Conservation (phyloP, 2,888 invertebrate genomes). For the Hecatera dysodea region DNA sequence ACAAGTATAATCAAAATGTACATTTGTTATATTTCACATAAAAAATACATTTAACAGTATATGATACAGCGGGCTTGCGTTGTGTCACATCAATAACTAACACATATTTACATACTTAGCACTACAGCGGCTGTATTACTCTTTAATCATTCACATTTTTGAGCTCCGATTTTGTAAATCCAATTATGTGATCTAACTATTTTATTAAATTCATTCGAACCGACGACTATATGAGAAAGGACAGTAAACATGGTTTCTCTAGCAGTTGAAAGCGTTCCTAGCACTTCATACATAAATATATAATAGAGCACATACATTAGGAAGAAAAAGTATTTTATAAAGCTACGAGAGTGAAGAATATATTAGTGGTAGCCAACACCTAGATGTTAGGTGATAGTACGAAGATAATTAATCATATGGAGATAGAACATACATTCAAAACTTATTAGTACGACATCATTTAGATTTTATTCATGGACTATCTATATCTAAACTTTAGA, state of each 20-base stretch:
- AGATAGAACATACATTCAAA: slow-evolving; percentile 27
- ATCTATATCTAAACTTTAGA: slow-evolving; percentile 30
- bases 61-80: slow-evolving; percentile 78
- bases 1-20: slow-evolving; percentile 83
- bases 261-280: slow-evolving; percentile 63
- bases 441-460: slow-evolving; percentile 44
- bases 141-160: slow-evolving; percentile 56
- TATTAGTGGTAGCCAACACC: slow-evolving; percentile 74
- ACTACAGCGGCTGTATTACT: slow-evolving; percentile 54
- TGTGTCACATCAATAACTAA: slow-evolving; percentile 77
- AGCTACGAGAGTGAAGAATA: slow-evolving; percentile 39
- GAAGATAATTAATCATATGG: slow-evolving; percentile 4
- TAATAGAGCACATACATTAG: slow-evolving; percentile 56
- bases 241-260: slow-evolving; percentile 27
- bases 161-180: slow-evolving; percentile 54
- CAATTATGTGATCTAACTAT: slow-evolving; percentile 42
- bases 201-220: slow-evolving; percentile 43
- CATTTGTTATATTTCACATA: slow-evolving; percentile 89
- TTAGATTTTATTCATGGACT: slow-evolving; percentile 33
- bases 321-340: slow-evolving; percentile 45
- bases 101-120: slow-evolving; percentile 70
- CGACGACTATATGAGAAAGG: slow-evolving; percentile 57
- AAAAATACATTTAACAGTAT: slow-evolving; percentile 85
- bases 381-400: slow-evolving; percentile 39
- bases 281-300: slow-evolving; percentile 57